phyloP scores from a whole-genome alignment of 2,113 vertebrate genomes.

The Perca fluviatilis region DNA sequence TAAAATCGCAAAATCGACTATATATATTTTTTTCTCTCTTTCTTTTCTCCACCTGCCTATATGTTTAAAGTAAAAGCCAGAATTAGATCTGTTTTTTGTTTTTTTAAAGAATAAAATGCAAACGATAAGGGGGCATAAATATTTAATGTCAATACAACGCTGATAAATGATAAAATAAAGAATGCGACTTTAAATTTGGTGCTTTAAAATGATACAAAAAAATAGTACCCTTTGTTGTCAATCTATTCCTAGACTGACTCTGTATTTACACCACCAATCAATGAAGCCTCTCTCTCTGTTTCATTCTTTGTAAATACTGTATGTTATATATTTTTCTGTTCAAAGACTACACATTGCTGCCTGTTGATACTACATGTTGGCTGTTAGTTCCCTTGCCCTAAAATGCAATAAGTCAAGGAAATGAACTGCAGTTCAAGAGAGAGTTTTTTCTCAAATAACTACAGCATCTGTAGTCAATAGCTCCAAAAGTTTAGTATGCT shows the following conservation, averaged over 20 bases:
- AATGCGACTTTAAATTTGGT: not conserved
- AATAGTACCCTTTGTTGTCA: not conserved
- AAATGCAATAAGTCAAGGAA: not conserved
- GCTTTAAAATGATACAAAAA: not conserved
- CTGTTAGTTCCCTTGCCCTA: not conserved
- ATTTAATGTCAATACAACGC: not conserved
- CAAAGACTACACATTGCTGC: not conserved
- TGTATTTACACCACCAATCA: not conserved
- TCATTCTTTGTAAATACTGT: not conserved
- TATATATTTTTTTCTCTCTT: not conserved
- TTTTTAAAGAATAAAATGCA: not conserved
- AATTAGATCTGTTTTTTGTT: not conserved
- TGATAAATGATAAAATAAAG: not conserved
- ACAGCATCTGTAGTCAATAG: not conserved
- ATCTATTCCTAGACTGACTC: not conserved
- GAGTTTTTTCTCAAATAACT: not conserved
- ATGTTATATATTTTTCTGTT: not conserved
- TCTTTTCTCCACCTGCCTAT: not conserved
- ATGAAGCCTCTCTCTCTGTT: not conserved
- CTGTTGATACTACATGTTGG: not conserved
- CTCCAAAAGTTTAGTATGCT: not conserved
- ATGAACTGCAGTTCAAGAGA: not conserved
- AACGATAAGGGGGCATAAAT: not conserved
- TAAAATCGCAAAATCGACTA: not conserved
- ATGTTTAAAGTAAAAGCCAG: not conserved